A percentile compares a stretch with the other conserved stretches of the same genome.
phyloP scores from a whole-genome alignment of 2,113 vertebrate species.

The Callaeas wilsoni region DNA sequence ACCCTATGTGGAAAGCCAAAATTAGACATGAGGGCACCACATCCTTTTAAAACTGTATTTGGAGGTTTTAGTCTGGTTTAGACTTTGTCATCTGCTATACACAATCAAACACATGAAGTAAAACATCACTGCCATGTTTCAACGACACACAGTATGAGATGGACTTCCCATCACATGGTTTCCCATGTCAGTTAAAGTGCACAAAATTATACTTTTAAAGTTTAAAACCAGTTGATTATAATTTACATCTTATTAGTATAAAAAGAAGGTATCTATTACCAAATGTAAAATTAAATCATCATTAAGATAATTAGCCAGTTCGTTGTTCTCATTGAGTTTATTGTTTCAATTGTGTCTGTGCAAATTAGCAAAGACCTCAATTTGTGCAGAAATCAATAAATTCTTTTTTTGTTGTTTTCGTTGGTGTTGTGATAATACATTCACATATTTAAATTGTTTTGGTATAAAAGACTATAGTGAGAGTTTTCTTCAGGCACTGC shows the following conservation, averaged over 20 bases:
- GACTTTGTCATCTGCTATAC: neutral
- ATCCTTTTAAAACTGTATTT: neutral
- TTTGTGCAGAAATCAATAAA: constrained; percentile 57
- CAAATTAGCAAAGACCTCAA: constrained; percentile 58
- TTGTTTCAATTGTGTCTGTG: constrained; percentile 50
- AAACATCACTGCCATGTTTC: neutral
- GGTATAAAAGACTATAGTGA: neutral
- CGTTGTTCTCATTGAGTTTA: constrained; percentile 61
- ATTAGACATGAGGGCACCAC: rapidly evolving
- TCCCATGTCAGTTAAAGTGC: neutral
- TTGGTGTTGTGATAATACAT: neutral
- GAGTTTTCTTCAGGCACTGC: neutral
- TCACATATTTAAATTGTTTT: constrained; percentile 19
- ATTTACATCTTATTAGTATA: constrained; percentile 52
- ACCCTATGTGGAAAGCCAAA: neutral
- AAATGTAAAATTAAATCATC: constrained; percentile 70
- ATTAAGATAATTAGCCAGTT: constrained; percentile 64
- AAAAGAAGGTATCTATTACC: constrained; percentile 37
- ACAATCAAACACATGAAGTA: neutral
- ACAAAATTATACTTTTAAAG: constrained; percentile 21
- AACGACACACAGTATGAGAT: neutral
- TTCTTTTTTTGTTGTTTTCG: neutral
- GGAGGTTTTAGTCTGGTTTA: neutral
- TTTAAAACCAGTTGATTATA: constrained; percentile 59
- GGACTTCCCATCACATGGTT: neutral